A percentile compares a stretch with the other conserved stretches of the same genome.
Evolutionary conservation across 2,113 vertebrate genomes (phyloP).

Genomic region (Condylura cristata): DNA sequence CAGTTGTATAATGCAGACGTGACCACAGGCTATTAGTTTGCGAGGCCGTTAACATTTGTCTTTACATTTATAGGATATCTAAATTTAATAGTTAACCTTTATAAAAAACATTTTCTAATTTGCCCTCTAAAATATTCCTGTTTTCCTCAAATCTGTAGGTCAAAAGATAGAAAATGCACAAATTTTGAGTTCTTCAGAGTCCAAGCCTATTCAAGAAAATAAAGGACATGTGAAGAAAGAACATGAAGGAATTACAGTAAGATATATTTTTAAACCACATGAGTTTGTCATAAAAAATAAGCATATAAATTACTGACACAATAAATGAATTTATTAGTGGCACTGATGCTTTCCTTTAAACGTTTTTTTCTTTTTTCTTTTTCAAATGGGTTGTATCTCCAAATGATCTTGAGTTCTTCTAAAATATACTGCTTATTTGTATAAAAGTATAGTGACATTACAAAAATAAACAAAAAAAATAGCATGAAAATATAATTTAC

Average conservation of each 20-base stretch:
- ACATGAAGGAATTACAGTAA: constrained; percentile 90
- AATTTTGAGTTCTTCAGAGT: constrained; percentile 86
- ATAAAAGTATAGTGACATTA: constrained; percentile 11
- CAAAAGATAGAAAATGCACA: constrained; percentile 89
- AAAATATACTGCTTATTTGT: constrained; percentile 35
- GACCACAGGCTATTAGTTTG: not conserved
- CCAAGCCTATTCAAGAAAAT: constrained; percentile 85
- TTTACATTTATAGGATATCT: not conserved
- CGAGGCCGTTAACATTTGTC: not conserved
- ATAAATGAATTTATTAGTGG: not conserved
- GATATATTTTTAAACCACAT: constrained; percentile 71
- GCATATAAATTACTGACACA: not conserved
- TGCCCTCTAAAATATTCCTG: not conserved
- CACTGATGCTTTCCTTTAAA: not conserved
- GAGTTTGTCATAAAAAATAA: constrained; percentile 3
- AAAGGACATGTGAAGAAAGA: constrained; percentile 85
- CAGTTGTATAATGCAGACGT: not conserved
- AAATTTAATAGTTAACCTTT: not conserved
- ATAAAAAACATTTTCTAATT: not conserved
- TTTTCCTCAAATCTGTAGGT: constrained; percentile 82
- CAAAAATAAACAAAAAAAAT: not conserved
- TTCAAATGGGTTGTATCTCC: not conserved
- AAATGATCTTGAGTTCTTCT: constrained; percentile 18
- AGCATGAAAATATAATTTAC: not conserved
- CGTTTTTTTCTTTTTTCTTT: not conserved